Percentiles rank a stretch among this genome's conserved stretches.
Conservation (phyloP, 2,113 vertebrate species). For the Tursiops truncatus region DNA sequence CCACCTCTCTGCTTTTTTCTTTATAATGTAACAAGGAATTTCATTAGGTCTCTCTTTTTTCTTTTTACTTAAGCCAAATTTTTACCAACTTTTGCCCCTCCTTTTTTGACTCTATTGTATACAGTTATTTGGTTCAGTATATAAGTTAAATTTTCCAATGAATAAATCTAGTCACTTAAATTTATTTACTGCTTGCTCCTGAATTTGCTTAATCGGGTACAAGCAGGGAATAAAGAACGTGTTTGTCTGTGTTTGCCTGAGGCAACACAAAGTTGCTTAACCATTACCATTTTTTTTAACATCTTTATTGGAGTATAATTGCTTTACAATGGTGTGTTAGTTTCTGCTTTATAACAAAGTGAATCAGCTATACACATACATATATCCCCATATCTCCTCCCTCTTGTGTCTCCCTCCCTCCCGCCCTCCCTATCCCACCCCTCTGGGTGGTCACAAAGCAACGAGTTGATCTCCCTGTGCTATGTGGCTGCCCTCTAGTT, state of each 20-base stretch:
- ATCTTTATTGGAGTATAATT: too few species aligned
- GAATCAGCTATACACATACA: too few species aligned
- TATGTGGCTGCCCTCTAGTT: not conserved
- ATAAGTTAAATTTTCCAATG: not conserved
- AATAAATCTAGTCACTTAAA: not conserved
- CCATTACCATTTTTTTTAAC: not conserved
- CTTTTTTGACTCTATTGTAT: not conserved
- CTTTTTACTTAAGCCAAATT: not conserved
- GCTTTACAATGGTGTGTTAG: too few species aligned
- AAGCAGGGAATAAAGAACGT: slow-evolving; percentile 16
- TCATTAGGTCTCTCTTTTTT: not conserved
- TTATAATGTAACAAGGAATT: not conserved
- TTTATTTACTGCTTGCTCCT: not conserved
- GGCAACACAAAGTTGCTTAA: not conserved
- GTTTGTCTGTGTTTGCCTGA: not conserved
- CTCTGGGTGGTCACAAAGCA: too few species aligned
- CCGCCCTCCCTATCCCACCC: too few species aligned
- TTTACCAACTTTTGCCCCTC: not conserved
- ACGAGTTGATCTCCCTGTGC: too few species aligned
- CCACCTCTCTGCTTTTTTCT: not conserved
- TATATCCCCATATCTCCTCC: too few species aligned
- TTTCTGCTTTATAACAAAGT: too few species aligned
- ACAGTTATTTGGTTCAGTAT: not conserved
- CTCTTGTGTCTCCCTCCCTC: too few species aligned
- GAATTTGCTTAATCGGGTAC: not conserved